Conservation (phyloP, 2,888 invertebrate genomes). For the Nymphalis c-album region DNA sequence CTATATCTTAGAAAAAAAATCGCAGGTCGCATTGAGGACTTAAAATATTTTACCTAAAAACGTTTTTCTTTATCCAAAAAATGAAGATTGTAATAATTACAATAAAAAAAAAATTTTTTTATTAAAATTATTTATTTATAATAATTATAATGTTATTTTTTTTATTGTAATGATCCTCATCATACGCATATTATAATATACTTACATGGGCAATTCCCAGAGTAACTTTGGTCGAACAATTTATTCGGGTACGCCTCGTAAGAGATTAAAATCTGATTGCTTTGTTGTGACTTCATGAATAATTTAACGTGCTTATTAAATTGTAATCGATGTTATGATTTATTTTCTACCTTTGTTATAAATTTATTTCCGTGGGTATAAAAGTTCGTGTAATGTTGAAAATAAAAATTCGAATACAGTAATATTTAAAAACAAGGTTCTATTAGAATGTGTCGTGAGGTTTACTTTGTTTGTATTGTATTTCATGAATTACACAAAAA, state of each 20-base stretch:
- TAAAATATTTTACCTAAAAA: background rate
- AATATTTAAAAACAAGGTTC: no score
- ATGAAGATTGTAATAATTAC: constrained; percentile 1
- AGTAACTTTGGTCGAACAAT: constrained; percentile 24
- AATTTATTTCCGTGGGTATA: background rate
- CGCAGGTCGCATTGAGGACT: background rate
- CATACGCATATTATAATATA: constrained; percentile 7
- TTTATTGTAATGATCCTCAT: background rate
- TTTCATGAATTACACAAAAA: no score
- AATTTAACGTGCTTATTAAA: constrained; percentile 25
- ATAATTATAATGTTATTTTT: no score
- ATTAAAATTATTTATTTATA: no score
- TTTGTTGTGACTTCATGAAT: constrained; percentile 35
- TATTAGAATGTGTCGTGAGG: no score
- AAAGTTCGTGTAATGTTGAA: no score
- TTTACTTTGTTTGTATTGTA: no score
- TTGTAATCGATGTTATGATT: constrained; percentile 18
- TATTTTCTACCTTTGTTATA: constrained; percentile 10
- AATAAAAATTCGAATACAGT: no score
- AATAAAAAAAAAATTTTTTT: no score
- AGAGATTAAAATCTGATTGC: constrained; percentile 33
- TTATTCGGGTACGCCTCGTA: constrained; percentile 27
- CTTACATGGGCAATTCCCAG: constrained; percentile 15
- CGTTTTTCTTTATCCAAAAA: background rate
- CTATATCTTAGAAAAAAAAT: constrained; percentile 3